phyloP scores from a whole-genome alignment of 2,888 invertebrate species.

The Torymus tubicola region DNA sequence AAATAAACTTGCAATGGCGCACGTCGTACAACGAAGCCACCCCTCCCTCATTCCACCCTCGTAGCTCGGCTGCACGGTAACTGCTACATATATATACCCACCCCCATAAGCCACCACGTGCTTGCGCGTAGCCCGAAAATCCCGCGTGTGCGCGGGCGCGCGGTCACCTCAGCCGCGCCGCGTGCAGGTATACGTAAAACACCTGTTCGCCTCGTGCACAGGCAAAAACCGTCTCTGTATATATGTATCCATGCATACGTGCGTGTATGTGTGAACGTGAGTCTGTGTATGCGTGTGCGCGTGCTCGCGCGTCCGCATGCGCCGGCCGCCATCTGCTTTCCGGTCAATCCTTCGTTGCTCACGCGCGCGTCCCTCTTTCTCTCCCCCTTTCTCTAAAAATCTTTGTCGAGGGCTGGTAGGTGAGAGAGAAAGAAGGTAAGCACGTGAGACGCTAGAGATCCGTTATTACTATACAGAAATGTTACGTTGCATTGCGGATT shows the following conservation, averaged over 20 bases:
- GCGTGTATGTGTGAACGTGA: neutral
- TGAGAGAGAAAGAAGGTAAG: too few relatives aligned
- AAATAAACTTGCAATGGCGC: too few relatives aligned
- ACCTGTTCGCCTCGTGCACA: conserved; percentile 23
- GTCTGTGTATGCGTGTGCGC: neutral
- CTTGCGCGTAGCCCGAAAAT: neutral
- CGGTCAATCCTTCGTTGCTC: conserved; percentile 37
- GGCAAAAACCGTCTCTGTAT: neutral
- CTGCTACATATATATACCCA: too few relatives aligned
- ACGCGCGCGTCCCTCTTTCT: neutral
- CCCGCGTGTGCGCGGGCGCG: neutral
- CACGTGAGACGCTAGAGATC: too few relatives aligned
- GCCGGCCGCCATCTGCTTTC: conserved; percentile 37
- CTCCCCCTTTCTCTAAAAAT: neutral
- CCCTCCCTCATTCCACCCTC: too few relatives aligned
- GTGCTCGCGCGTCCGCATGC: conserved; percentile 43
- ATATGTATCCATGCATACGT: neutral
- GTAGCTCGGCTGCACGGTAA: too few relatives aligned
- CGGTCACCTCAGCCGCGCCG: conserved; percentile 20
- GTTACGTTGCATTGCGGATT: too few relatives aligned
- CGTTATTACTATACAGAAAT: too few relatives aligned
- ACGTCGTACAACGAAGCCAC: too few relatives aligned
- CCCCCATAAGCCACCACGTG: too few relatives aligned
- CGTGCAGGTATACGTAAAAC: conserved; percentile 33
- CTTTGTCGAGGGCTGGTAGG: neutral